phyloP scores from a whole-genome alignment of 2,888 invertebrate genomes.

The Tinea semifulvella region DNA sequence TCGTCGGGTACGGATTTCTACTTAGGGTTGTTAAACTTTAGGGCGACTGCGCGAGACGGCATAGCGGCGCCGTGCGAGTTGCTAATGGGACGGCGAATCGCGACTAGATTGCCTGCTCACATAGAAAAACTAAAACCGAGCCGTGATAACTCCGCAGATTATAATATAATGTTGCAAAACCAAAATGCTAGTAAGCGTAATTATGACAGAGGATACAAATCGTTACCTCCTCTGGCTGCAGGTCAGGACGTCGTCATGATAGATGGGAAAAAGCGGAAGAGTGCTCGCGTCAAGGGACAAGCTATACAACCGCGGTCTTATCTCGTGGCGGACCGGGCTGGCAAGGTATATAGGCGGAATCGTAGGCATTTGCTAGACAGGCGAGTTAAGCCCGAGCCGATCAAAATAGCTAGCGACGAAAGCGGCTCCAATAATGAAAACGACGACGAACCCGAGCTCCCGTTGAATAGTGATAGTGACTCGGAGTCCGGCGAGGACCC shows the following conservation, averaged over 20 bases:
- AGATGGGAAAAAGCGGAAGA: neutral
- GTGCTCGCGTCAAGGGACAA: neutral
- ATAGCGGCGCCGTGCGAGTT: conserved; percentile 17
- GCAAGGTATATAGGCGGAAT: neutral
- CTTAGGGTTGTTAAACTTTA: conserved; percentile 17
- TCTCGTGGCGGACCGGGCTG: neutral
- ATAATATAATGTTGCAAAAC: conserved; percentile 11
- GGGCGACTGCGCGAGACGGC: conserved; percentile 16
- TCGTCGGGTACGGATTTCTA: conserved; percentile 16
- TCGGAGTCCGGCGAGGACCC: too few species aligned
- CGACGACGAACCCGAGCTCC: too few species aligned
- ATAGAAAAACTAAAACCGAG: conserved; percentile 16
- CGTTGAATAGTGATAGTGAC: too few species aligned
- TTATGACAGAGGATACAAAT: conserved; percentile 3
- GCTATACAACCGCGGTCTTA: neutral
- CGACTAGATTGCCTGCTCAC: conserved; percentile 16
- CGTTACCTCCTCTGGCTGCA: neutral
- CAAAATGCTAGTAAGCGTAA: neutral
- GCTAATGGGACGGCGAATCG: conserved; percentile 18
- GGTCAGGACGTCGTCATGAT: conserved; percentile 1
- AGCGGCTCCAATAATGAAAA: too few species aligned
- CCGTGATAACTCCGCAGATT: conserved; percentile 14
- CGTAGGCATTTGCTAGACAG: too few species aligned
- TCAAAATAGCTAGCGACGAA: too few species aligned
- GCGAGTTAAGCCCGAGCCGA: too few species aligned